Conservation (phyloP, 2,888 invertebrate species). For the Cantharis rufa region DNA sequence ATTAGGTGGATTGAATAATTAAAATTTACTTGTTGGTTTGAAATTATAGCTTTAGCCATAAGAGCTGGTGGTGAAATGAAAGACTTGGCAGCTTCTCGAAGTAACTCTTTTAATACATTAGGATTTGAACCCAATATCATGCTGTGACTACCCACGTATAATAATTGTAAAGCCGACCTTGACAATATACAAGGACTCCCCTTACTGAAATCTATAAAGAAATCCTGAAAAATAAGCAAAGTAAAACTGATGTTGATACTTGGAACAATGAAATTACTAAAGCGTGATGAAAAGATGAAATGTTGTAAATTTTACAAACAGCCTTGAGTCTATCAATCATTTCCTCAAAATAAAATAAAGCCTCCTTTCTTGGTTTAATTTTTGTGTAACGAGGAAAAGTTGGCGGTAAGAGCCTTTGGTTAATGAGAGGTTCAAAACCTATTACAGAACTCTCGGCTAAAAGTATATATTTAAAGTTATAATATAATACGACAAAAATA, state of each 20-base stretch:
- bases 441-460: conserved; percentile 76
- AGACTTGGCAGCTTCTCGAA: conserved; percentile 81
- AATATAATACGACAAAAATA: background rate
- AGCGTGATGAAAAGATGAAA: conserved; percentile 79
- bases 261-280: conserved; percentile 62
- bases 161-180: conserved; percentile 83
- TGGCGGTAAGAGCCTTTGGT: conserved; percentile 94
- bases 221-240: conserved; percentile 55
- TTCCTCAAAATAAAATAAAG: conserved; percentile 79
- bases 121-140: conserved; percentile 63
- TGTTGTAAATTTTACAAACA: conserved; percentile 80
- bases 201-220: conserved; percentile 91
- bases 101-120: conserved; percentile 70
- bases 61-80: conserved; percentile 91
- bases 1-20: background rate
- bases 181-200: conserved; percentile 88
- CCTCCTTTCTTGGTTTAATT: conserved; percentile 80
- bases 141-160: conserved; percentile 65
- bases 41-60: conserved; percentile 71
- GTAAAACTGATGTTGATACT: background rate
- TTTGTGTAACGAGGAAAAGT: conserved; percentile 97
- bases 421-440: conserved; percentile 95
- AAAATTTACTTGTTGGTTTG: conserved; percentile 64
- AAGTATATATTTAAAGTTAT: conserved; percentile 7
- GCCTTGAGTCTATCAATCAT: conserved; percentile 79